Percentiles rank a stretch among this genome's conserved stretches.
phyloP scores from a whole-genome alignment of 2,888 invertebrate species.

The Coelopa pilipes region DNA sequence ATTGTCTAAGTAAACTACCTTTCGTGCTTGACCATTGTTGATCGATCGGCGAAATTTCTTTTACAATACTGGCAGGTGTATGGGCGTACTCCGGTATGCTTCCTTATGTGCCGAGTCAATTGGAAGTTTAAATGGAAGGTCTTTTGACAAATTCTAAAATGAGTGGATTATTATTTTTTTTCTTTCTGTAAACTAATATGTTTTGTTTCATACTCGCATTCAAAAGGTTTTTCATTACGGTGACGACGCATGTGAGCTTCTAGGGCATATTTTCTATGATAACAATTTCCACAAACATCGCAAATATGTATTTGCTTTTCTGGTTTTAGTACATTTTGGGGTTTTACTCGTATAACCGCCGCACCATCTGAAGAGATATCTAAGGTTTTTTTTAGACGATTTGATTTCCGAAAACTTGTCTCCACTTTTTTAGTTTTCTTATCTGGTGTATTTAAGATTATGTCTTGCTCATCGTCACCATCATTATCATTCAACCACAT shows the following conservation, averaged over 20 bases:
- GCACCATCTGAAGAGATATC: conserved; percentile 46
- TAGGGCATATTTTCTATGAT: conserved; percentile 62
- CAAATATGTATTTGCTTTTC: conserved; percentile 57
- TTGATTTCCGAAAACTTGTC: not conserved
- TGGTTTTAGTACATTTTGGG: conserved; percentile 35
- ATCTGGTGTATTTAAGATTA: not conserved
- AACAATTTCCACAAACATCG: conserved; percentile 64
- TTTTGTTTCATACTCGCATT: conserved; percentile 60
- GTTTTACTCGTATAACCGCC: conserved; percentile 38
- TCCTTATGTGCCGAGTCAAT: conserved; percentile 64
- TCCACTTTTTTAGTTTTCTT: conserved; percentile 11
- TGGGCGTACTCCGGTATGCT: conserved; percentile 64
- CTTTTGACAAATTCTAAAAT: conserved; percentile 60
- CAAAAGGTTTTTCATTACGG: conserved; percentile 61
- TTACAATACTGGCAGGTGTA: conserved; percentile 63
- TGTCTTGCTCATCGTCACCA: conserved; percentile 2
- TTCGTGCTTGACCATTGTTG: conserved; percentile 65
- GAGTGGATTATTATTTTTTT: not conserved
- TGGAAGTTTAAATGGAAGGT: conserved; percentile 65
- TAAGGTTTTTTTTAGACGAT: conserved; percentile 44
- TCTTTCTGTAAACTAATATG: not conserved
- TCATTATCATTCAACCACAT: conserved; percentile 40
- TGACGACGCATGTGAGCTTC: conserved; percentile 65
- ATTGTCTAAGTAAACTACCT: conserved; percentile 50
- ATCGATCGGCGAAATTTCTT: conserved; percentile 63